Evolutionary conservation across 2,888 invertebrate species (phyloP).

Genomic region (Anthophora plumipes): DNA sequence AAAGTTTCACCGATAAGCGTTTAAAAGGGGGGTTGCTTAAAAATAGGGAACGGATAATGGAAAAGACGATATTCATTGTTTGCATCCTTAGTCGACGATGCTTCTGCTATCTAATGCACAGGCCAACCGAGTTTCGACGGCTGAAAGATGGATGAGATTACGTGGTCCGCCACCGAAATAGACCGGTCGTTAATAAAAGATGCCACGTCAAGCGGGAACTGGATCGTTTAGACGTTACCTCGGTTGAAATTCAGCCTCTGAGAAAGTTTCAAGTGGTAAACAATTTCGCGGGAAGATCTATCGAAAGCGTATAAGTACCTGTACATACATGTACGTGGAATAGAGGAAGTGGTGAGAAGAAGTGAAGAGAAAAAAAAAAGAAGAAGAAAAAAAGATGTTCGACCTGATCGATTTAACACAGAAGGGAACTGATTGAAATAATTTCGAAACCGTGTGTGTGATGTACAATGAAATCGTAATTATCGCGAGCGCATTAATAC

Average conservation of each 20-base stretch:
- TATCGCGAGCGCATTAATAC: conserved; percentile 32
- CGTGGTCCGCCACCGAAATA: conserved; percentile 10
- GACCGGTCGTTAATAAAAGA: conserved; percentile 24
- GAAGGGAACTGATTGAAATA: conserved; percentile 18
- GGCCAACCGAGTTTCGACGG: neutral
- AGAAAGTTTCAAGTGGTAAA: neutral
- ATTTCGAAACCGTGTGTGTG: conserved; percentile 10
- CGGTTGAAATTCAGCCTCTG: neutral
- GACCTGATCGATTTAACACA: too few relatives aligned
- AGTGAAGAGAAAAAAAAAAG: too few relatives aligned
- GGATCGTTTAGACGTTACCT: neutral
- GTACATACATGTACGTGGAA: too few relatives aligned
- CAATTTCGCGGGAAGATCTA: neutral
- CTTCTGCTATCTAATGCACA: neutral
- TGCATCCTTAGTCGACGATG: too few relatives aligned
- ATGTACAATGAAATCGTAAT: conserved; percentile 27
- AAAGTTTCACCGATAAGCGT: neutral
- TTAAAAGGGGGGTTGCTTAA: conserved; percentile 5
- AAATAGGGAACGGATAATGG: conserved; percentile 45
- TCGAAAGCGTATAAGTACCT: too few relatives aligned
- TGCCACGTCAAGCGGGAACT: neutral
- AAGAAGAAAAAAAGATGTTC: too few relatives aligned
- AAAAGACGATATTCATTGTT: conserved; percentile 41
- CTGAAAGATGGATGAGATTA: conserved; percentile 31
- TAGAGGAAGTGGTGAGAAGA: neutral